A percentile compares a stretch with the other conserved stretches of the same genome.
These are phyloP conservation scores for Chaetura pelagica DNA, from an alignment of 2,113 vertebrate genomes.

Conservation along the genomic window DNA sequence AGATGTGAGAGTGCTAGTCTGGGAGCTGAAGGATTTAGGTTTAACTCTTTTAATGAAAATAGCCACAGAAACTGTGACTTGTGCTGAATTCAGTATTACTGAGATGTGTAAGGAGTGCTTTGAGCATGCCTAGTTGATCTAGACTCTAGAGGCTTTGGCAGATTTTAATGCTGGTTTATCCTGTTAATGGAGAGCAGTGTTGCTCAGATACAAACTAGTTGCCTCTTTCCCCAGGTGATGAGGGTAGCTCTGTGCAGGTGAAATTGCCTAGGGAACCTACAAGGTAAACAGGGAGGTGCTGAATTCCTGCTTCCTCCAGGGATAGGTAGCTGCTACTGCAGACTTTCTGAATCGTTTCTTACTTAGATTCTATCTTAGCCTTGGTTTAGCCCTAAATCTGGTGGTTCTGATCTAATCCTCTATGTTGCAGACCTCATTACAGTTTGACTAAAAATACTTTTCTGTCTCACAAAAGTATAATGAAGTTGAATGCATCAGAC, in stretches of 20 bases:
- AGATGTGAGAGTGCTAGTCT: background rate
- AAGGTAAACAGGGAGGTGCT: conserved; percentile 7
- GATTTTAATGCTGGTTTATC: background rate
- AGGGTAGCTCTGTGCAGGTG: background rate
- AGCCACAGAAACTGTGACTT: background rate
- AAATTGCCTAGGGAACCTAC: background rate
- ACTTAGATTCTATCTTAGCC: background rate
- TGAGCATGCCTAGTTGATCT: background rate
- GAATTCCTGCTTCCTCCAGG: background rate
- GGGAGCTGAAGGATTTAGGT: background rate
- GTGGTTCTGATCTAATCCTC: background rate
- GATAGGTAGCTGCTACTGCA: background rate
- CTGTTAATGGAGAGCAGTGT: background rate
- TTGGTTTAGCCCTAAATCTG: background rate
- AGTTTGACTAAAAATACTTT: background rate
- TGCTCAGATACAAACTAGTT: background rate
- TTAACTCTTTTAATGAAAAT: background rate
- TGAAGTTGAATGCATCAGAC: background rate
- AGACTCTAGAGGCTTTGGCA: background rate
- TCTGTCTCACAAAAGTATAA: background rate
- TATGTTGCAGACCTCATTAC: background rate
- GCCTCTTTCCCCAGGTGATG: background rate
- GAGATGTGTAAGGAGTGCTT: background rate
- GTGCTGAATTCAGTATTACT: background rate
- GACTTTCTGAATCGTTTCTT: background rate